A percentile compares a stretch with the other conserved stretches of the same genome.
These are phyloP conservation scores for Drosophila athabasca DNA, from an alignment of 1,140 invertebrate species.

Conservation along the genomic window DNA sequence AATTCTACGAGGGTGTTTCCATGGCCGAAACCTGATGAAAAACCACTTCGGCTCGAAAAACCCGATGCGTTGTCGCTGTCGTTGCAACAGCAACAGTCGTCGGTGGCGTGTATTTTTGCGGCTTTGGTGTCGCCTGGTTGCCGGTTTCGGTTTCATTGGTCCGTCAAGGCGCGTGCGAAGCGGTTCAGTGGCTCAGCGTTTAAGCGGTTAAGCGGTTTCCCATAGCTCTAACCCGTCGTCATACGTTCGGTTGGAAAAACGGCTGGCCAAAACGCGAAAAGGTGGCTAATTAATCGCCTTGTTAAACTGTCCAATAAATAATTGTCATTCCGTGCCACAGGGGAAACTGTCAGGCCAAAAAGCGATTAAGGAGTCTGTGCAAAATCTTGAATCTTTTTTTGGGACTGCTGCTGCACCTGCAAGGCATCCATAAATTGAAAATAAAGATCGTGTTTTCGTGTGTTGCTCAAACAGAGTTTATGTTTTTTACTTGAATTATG, in stretches of 20 bases:
- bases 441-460: slow-evolving; percentile 37
- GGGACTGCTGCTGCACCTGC: slow-evolving; percentile 52
- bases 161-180: slow-evolving; percentile 63
- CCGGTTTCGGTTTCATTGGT: slow-evolving; percentile 75
- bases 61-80: slow-evolving; percentile 33
- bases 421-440: slow-evolving; percentile 54
- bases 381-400: slow-evolving; percentile 13
- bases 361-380: slow-evolving; percentile 37
- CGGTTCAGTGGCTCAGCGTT: slow-evolving; percentile 57
- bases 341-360: neutral
- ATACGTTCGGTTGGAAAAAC: slow-evolving; percentile 12
- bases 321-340: slow-evolving; percentile 7
- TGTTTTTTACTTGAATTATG: slow-evolving; percentile 41
- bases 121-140: slow-evolving; percentile 58
- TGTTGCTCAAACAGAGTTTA: slow-evolving; percentile 6
- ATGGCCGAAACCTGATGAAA: slow-evolving; percentile 26
- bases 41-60: slow-evolving; percentile 8
- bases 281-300: slow-evolving; percentile 50
- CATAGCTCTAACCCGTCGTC: slow-evolving; percentile 5
- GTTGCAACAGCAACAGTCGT: slow-evolving; percentile 18
- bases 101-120: slow-evolving; percentile 31
- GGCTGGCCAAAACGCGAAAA: slow-evolving; percentile 20
- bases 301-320: slow-evolving; percentile 43
- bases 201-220: slow-evolving; percentile 29
- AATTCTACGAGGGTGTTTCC: slow-evolving; percentile 40